A percentile compares a stretch with the other conserved stretches of the same genome.
These are phyloP conservation scores for Dynastes hyllus DNA, from an alignment of 2,888 invertebrate species.

Conservation along the genomic window DNA sequence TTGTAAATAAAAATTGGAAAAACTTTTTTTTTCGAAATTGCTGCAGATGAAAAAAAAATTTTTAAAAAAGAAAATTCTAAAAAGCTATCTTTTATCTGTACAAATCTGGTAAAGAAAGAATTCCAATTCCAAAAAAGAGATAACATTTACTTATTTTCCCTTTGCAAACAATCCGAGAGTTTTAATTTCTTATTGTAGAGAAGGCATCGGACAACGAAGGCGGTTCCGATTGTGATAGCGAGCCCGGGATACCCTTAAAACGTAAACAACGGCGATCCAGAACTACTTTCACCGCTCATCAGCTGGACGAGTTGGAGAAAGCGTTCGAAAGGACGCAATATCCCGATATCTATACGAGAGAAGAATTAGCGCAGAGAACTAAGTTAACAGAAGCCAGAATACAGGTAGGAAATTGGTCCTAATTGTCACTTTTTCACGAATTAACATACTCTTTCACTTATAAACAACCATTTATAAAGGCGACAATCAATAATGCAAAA, in stretches of 20 bases:
- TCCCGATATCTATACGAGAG: constrained; percentile 95
- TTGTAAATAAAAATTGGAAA: no score
- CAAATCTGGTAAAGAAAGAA: no score
- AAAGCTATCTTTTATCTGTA: no score
- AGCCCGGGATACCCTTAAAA: constrained; percentile 92
- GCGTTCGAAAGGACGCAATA: constrained; percentile 96
- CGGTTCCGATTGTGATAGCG: constrained; percentile 88
- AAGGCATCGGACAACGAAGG: constrained; percentile 69
- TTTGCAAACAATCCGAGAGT: neutral
- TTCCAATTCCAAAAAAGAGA: no score
- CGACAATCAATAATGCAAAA: no score
- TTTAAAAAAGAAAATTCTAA: no score
- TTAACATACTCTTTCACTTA: no score
- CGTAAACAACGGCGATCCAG: constrained; percentile 93
- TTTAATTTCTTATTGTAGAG: constrained; percentile 58
- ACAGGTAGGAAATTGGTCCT: constrained; percentile 77
- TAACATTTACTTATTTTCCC: neutral
- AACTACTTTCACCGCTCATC: constrained; percentile 95
- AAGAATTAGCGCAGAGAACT: constrained; percentile 92
- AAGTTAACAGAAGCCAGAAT: constrained; percentile 95
- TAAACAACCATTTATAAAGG: no score
- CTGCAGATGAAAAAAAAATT: no score
- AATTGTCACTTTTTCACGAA: neutral
- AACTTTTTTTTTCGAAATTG: no score
- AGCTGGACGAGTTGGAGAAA: constrained; percentile 91